Conservation (phyloP, 2,797 vertebrate genomes). For the Scolopax bukidnonensis region DNA sequence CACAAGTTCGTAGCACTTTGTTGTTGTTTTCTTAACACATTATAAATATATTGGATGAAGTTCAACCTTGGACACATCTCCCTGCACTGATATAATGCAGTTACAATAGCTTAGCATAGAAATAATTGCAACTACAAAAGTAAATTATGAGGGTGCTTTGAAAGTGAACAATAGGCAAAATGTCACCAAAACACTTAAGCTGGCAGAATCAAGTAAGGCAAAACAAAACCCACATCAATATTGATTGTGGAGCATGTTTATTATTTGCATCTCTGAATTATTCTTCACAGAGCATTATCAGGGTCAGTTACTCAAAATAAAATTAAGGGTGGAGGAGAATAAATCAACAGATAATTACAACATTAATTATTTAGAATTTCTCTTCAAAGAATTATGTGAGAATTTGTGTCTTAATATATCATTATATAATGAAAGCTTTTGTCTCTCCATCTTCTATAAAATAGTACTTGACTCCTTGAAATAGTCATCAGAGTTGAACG, state of each 20-base stretch:
- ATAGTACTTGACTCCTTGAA: background rate
- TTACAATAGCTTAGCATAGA: background rate
- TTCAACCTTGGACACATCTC: background rate
- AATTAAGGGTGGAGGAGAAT: background rate
- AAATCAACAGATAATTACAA: background rate
- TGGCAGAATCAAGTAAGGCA: background rate
- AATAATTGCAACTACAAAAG: background rate
- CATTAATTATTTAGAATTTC: background rate
- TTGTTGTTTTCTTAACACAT: background rate
- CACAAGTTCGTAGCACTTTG: background rate
- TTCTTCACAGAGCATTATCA: background rate
- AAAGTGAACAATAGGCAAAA: background rate
- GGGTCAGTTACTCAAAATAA: background rate
- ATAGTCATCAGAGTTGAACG: background rate
- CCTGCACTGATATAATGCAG: background rate
- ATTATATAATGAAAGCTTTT: slow-evolving; percentile 22
- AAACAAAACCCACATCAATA: background rate
- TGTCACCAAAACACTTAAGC: background rate
- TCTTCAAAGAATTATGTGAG: background rate
- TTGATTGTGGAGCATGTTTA: background rate
- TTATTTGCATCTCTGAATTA: background rate
- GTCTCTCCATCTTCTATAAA: background rate
- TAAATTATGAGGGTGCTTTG: background rate
- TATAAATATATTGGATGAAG: background rate
- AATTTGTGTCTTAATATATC: background rate